Percentiles rank a stretch among this genome's conserved stretches.
phyloP scores from a whole-genome alignment of 2,797 vertebrate species.

The Propithecus deckenii region DNA sequence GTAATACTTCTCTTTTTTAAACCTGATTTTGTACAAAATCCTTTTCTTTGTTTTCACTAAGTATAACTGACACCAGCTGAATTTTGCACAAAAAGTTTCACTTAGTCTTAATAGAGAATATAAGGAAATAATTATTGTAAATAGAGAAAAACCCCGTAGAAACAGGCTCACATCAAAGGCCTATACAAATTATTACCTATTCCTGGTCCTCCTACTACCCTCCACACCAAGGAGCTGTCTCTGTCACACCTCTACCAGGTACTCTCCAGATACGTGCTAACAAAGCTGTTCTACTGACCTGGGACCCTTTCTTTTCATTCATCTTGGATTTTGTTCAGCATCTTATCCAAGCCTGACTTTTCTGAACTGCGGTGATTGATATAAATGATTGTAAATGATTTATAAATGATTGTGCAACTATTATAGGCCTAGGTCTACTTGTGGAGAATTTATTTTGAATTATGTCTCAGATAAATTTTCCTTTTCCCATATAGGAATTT shows the following conservation, averaged over 20 bases:
- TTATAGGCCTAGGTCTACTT: not conserved
- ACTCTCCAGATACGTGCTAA: not conserved
- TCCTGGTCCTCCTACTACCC: not conserved
- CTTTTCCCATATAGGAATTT: not conserved
- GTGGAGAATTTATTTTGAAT: not conserved
- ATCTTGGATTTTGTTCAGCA: not conserved
- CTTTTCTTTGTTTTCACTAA: not conserved
- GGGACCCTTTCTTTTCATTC: not conserved
- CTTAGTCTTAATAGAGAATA: not conserved
- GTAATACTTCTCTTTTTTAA: not conserved
- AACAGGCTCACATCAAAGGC: not conserved
- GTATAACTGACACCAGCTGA: not conserved
- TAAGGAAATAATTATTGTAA: not conserved
- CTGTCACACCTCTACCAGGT: not conserved
- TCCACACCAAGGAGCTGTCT: not conserved
- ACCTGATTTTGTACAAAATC: not conserved
- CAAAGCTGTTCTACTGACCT: not conserved
- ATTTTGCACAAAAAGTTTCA: constrained; percentile 21
- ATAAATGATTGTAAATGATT: not conserved
- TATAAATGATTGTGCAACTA: not conserved
- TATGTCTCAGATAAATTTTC: not conserved
- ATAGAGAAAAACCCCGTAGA: not conserved
- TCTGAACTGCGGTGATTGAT: not conserved
- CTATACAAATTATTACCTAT: not conserved
- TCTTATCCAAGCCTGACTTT: not conserved